Conservation (phyloP, 2,797 vertebrate species). For the Hydrolagus colliei region DNA sequence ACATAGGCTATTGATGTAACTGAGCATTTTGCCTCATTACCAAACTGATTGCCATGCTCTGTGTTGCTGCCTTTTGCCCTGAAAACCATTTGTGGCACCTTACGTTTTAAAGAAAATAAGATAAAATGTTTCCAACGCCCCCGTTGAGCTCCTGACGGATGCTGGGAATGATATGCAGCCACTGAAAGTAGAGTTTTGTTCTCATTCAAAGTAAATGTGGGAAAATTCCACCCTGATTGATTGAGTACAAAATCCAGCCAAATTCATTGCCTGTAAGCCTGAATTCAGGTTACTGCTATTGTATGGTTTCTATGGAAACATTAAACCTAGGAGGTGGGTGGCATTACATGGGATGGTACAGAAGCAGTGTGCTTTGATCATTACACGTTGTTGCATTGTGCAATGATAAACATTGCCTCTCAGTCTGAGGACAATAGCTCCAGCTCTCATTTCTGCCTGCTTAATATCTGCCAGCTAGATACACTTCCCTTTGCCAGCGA, state of each 20-base stretch:
- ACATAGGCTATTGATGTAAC: not conserved
- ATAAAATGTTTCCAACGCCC: not conserved
- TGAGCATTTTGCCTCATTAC: not conserved
- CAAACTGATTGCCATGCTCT: not conserved
- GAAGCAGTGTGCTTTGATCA: conserved; percentile 40
- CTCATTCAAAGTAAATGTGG: too few species aligned
- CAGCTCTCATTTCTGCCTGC: conserved; percentile 38
- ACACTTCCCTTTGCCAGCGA: conserved; percentile 36
- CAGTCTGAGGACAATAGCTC: too few species aligned
- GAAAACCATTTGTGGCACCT: not conserved
- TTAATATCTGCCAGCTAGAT: conserved; percentile 38
- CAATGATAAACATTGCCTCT: too few species aligned
- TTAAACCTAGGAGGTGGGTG: conserved; percentile 41
- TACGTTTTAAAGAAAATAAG: conserved; percentile 3
- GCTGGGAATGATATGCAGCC: too few species aligned
- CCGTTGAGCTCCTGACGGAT: too few species aligned
- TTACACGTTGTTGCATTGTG: conserved; percentile 31
- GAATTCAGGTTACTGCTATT: conserved; percentile 61
- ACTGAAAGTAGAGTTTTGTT: too few species aligned
- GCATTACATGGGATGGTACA: conserved; percentile 36
- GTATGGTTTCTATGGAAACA: conserved; percentile 59
- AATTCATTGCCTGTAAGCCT: conserved; percentile 64
- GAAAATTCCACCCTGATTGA: conserved; percentile 57
- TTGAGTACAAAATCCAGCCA: conserved; percentile 56
- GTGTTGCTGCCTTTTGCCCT: not conserved